Conservation (phyloP, 1,140 invertebrate genomes). For the Sycophila sp. region DNA sequence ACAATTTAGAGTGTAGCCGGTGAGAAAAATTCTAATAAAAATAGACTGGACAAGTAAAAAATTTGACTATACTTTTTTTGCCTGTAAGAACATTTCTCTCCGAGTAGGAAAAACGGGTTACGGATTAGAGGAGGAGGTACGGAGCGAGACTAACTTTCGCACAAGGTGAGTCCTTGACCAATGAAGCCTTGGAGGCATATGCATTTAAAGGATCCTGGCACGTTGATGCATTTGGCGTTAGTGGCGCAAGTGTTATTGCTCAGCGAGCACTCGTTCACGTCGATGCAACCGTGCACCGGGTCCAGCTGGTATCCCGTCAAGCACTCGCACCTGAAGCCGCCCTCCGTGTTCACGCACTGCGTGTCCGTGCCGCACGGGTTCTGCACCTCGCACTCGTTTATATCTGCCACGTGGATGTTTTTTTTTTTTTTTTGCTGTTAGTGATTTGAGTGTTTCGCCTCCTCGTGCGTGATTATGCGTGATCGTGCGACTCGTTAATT, state of each 20-base stretch:
- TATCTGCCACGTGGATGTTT: slow-evolving; percentile 61
- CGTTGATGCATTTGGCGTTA: slow-evolving; percentile 80
- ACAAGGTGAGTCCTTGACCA: slow-evolving; percentile 74
- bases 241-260: slow-evolving; percentile 74
- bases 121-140: slow-evolving; percentile 4
- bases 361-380: slow-evolving; percentile 68
- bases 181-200: slow-evolving; percentile 79
- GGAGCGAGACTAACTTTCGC: slow-evolving; percentile 79
- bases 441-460: no score
- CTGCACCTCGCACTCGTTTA: slow-evolving; percentile 70
- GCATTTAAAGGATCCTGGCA: slow-evolving; percentile 79
- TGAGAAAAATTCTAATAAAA: neutral
- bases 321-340: slow-evolving; percentile 69
- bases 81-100: no score
- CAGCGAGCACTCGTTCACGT: slow-evolving; percentile 68
- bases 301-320: slow-evolving; percentile 62
- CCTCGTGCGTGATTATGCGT: no score
- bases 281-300: slow-evolving; percentile 61
- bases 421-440: no score
- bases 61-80: no score
- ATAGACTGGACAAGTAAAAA: neutral
- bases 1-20: no score
- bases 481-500: no score
- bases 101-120: no score
- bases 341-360: slow-evolving; percentile 67